phyloP scores from a whole-genome alignment of 2,888 invertebrate species.

The Nomada fucata region DNA sequence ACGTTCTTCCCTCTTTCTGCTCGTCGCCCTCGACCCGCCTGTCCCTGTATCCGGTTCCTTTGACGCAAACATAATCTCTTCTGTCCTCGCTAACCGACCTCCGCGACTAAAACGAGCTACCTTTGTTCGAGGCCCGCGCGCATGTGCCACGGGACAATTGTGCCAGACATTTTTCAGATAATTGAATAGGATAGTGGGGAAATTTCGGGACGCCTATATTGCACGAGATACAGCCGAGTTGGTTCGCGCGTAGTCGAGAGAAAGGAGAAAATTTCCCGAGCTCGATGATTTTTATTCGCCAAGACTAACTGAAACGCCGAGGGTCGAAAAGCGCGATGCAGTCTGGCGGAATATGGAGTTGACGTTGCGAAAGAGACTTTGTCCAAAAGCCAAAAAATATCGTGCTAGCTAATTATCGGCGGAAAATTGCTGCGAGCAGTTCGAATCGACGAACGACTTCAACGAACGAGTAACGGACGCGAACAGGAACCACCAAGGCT shows the following conservation, averaged over 20 bases:
- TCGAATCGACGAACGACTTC: not conserved
- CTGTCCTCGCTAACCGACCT: conserved; percentile 32
- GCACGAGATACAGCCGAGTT: not conserved
- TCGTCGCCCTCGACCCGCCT: conserved; percentile 61
- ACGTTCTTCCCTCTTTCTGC: conserved; percentile 37
- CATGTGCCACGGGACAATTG: conserved; percentile 13
- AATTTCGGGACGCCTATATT: not conserved
- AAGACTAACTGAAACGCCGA: too few species aligned
- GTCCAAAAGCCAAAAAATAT: too few species aligned
- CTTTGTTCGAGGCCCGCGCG: conserved; percentile 25
- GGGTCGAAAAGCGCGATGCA: too few species aligned
- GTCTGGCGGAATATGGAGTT: too few species aligned
- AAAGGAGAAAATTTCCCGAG: too few species aligned
- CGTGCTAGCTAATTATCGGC: conserved; percentile 19
- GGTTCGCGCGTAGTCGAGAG: too few species aligned
- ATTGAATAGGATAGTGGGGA: conserved; percentile 23
- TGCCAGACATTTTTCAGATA: conserved; percentile 21
- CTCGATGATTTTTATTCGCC: too few species aligned
- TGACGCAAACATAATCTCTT: conserved; percentile 63
- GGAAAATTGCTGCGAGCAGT: conserved; percentile 2
- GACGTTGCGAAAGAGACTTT: too few species aligned
- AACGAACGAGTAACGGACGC: not conserved
- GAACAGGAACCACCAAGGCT: not conserved
- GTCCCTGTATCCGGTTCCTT: conserved; percentile 68
- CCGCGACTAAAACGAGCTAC: conserved; percentile 20